Conservation (phyloP, 2,797 vertebrate species). For the Staurois parvus region DNA sequence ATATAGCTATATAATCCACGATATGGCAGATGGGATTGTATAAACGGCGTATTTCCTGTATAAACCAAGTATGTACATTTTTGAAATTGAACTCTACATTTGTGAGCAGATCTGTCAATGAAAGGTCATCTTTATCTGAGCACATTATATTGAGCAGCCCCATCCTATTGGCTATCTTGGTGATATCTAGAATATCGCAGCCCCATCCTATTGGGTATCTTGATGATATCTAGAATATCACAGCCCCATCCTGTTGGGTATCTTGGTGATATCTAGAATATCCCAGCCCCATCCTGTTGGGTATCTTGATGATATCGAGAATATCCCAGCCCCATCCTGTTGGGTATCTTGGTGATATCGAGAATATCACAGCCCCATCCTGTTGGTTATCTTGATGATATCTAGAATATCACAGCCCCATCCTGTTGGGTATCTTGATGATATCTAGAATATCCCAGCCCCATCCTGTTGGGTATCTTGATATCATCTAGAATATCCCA, state of each 20-base stretch:
- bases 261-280: background rate
- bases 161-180: background rate
- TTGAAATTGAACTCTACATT: too few species aligned
- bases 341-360: background rate
- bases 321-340: too few species aligned
- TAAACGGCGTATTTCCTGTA: too few species aligned
- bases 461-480: background rate
- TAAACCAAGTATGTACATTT: too few species aligned
- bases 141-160: background rate
- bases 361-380: background rate
- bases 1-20: too few species aligned
- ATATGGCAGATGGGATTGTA: too few species aligned
- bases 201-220: background rate
- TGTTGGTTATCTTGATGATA: background rate
- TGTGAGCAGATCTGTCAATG: too few species aligned
- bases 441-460: background rate
- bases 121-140: background rate
- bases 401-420: background rate
- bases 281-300: background rate
- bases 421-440: background rate
- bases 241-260: background rate
- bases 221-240: background rate
- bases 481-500: background rate
- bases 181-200: background rate
- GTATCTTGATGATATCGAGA: background rate